Evolutionary conservation across 2,113 vertebrate species (phyloP).

Genomic region (Natator depressus): DNA sequence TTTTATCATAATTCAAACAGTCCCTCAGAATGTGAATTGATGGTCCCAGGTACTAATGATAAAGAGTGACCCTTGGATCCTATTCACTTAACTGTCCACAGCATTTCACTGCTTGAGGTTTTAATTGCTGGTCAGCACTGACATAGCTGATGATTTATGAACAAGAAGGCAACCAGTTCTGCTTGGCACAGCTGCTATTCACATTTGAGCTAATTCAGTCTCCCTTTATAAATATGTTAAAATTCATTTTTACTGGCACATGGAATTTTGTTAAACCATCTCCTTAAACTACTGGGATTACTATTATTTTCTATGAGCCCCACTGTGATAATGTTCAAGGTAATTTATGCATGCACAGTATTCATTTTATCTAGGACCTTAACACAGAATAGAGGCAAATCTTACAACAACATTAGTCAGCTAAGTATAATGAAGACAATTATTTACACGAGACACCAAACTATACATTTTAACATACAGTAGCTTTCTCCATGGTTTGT

Average conservation of each 20-base stretch:
- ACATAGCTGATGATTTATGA: not conserved
- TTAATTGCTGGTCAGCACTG: not conserved
- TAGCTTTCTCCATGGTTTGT: constrained; percentile 34
- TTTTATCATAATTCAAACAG: not conserved
- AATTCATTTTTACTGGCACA: not conserved
- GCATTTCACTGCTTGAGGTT: not conserved
- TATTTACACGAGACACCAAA: not conserved
- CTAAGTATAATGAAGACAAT: not conserved
- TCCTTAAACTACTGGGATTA: not conserved
- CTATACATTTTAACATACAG: not conserved
- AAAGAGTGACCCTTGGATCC: not conserved
- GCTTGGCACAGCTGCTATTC: not conserved
- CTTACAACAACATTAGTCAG: not conserved
- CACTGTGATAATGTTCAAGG: not conserved
- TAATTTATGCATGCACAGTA: not conserved
- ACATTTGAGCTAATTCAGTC: not conserved
- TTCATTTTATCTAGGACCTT: not conserved
- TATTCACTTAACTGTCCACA: not conserved
- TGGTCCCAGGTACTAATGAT: not conserved
- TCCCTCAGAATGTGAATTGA: not conserved
- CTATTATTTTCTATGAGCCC: not conserved
- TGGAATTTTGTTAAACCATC: not conserved
- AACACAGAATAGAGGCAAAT: not conserved
- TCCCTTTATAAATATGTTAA: not conserved
- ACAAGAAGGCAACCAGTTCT: not conserved